Evolutionary conservation across 2,888 invertebrate species (phyloP), one percentile per base, ranked within the genome.

Genomic region (Atethmia centrago): DNA sequence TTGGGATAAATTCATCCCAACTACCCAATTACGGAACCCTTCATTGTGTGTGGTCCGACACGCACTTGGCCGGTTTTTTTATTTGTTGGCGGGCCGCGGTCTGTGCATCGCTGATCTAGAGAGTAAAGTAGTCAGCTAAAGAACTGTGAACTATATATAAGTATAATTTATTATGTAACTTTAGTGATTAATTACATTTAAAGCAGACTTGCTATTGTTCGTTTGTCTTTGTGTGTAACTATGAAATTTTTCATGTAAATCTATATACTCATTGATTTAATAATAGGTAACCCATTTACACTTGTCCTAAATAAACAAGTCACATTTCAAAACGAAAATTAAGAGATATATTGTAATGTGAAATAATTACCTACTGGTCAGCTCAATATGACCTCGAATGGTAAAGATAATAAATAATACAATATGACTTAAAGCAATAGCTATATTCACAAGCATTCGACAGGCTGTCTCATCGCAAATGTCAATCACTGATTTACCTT

Each of bases 161-260:
- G 9, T 45, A 59, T 36, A n/a, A 36, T n/a, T 58, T 36, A 36
- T 36, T 36, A 36, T 5, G 31, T 28, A 59, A 40, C 36, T n/a
- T 68, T 25, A 25, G 42, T 42, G 19, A 19, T 25, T 16, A 59
- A 36, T 36, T 49, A 63, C 40, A 51, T 66, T 64, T 68, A 68
- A 53, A 73, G 55, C 71, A 69, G 55, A 69, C 69, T 71, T 68
- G 42, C 61, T 76, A 65, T 65, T 80, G 61, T 76, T 71, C 49
- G 21, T 80, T 66, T 73, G 63, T 67, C 51, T 61, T 61, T 61
- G 36, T 58, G 49, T 65, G 21, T 66, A 49, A 49, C 47, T 71
- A 62, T 51, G 0, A 31, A 16, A 14, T 5, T 21, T 49, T 71
- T 62, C 12, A 65, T 59, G 14, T 56, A 59, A 58, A 62, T 40